Percentiles rank a stretch among this genome's conserved stretches.
Evolutionary conservation across 2,113 vertebrate genomes (phyloP).

Genomic region (Grus americana): DNA sequence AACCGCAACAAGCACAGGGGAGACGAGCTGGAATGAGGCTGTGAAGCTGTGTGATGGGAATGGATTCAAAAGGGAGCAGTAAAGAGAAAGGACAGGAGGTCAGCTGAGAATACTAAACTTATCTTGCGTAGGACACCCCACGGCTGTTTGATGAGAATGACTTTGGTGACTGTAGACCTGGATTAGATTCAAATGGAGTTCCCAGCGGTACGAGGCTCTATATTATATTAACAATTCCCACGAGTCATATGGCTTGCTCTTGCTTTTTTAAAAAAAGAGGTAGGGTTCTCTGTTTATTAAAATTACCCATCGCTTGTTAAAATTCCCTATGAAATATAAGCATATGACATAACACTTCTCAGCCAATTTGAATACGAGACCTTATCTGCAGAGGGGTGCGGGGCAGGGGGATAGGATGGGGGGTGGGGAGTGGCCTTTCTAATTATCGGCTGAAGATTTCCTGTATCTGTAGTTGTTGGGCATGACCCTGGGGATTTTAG

Average conservation of each 20-base stretch:
- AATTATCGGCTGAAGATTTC: conserved; percentile 27
- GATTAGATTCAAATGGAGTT: conserved; percentile 60
- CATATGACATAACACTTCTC: conserved; percentile 42
- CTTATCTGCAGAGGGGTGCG: background rate
- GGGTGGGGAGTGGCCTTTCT: background rate
- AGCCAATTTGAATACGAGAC: conserved; percentile 51
- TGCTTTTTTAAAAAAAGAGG: background rate
- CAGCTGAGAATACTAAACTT: conserved; percentile 64
- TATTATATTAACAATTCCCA: background rate
- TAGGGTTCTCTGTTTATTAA: conserved; percentile 44
- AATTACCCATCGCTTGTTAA: conserved; percentile 11
- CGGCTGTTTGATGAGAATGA: conserved; percentile 58
- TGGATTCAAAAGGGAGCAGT: conserved; percentile 60
- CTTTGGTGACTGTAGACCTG: conserved; percentile 59
- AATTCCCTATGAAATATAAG: conserved; percentile 41
- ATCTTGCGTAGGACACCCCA: conserved; percentile 43
- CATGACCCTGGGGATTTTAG: background rate
- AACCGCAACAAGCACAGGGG: conserved; percentile 31
- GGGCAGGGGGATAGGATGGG: background rate
- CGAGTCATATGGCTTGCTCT: background rate
- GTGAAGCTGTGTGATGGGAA: conserved; percentile 66
- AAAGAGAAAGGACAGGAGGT: conserved; percentile 67
- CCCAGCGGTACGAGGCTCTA: background rate
- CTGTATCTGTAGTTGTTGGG: background rate
- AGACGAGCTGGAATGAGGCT: conserved; percentile 45